phyloP scores from a whole-genome alignment of 2,888 invertebrate species.

The Drosophila differens region DNA sequence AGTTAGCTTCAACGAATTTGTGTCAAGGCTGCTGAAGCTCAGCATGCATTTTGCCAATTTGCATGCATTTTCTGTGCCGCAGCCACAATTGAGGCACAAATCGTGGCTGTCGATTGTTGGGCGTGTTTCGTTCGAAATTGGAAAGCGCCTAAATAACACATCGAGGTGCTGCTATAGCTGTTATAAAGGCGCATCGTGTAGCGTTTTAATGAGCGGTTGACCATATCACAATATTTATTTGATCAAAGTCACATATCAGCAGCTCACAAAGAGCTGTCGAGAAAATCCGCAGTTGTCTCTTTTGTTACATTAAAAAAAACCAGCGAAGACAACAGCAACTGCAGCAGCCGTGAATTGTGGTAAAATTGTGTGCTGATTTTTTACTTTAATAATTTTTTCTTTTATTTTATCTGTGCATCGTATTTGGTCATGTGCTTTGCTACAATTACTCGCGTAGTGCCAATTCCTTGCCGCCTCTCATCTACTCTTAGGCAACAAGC shows the following conservation, averaged over 20 bases:
- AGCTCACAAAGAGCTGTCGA: constrained; percentile 5
- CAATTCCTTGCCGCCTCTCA: constrained; percentile 37
- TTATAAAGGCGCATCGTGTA: constrained; percentile 50
- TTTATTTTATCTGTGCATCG: constrained; percentile 8
- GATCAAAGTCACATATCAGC: constrained; percentile 14
- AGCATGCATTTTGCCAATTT: constrained; percentile 43
- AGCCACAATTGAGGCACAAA: constrained; percentile 21
- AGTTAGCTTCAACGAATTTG: constrained; percentile 50
- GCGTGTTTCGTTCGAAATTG: constrained; percentile 47
- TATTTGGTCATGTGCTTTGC: constrained; percentile 64
- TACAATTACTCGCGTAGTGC: constrained; percentile 56
- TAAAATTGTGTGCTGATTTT: constrained; percentile 46
- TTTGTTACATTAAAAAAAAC: constrained; percentile 53
- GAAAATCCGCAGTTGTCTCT: constrained; percentile 12
- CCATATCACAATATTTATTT: constrained; percentile 13
- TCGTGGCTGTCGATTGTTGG: constrained; percentile 34
- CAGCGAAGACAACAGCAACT: constrained; percentile 26
- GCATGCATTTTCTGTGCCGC: constrained; percentile 51
- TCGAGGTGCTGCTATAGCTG: constrained; percentile 37
- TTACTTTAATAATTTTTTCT: constrained; percentile 8
- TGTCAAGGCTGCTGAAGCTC: constrained; percentile 68
- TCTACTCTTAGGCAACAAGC: constrained; percentile 13
- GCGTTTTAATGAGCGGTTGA: constrained; percentile 50
- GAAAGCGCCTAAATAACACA: constrained; percentile 46
- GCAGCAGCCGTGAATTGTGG: constrained; percentile 59